Evolutionary conservation across 2,113 vertebrate genomes (phyloP).

Genomic region (Furnarius figulus): DNA sequence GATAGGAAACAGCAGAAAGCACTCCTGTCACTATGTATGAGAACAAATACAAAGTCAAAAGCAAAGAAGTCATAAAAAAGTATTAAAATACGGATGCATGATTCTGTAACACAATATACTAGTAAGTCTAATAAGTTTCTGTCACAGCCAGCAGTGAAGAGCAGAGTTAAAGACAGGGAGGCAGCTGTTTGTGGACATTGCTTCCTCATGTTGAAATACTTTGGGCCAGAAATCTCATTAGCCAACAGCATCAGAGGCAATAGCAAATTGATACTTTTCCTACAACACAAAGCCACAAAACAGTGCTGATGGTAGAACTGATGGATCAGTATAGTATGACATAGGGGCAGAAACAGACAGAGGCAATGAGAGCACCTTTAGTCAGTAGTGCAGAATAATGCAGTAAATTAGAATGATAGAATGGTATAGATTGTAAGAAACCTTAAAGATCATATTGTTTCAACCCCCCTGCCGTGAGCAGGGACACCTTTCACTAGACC

Average conservation of each 20-base stretch:
- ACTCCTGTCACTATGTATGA: background rate
- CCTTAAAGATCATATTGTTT: background rate
- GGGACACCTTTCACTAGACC: background rate
- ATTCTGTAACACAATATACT: background rate
- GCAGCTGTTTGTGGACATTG: background rate
- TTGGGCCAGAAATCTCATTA: background rate
- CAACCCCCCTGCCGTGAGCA: background rate
- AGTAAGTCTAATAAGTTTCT: background rate
- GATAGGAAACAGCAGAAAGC: background rate
- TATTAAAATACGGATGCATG: background rate
- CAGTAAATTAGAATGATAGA: background rate
- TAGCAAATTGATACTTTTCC: background rate
- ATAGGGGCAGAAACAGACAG: background rate
- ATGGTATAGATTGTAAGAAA: background rate
- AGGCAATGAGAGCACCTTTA: background rate
- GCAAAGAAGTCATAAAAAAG: background rate
- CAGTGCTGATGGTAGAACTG: background rate
- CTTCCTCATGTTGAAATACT: background rate
- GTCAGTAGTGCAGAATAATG: background rate
- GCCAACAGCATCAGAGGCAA: background rate
- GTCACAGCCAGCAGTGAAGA: background rate
- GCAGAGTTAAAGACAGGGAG: background rate
- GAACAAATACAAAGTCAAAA: background rate
- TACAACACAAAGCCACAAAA: background rate
- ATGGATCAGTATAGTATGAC: background rate